phyloP scores from a whole-genome alignment of 2,113 vertebrate species.

The Mormyrus iriodes region DNA sequence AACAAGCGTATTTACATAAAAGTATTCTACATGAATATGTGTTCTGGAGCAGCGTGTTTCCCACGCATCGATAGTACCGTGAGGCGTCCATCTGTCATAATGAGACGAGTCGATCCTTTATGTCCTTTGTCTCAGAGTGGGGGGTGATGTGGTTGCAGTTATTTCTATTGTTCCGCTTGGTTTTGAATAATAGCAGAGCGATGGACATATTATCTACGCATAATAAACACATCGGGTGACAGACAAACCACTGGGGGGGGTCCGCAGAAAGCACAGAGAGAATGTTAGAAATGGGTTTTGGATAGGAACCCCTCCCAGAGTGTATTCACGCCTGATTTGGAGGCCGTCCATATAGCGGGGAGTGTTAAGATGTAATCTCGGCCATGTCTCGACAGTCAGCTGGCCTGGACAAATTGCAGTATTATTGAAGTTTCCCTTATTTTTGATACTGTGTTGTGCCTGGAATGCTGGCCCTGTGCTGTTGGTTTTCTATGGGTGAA shows the following conservation, averaged over 20 bases:
- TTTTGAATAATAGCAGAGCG: neutral
- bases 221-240: neutral
- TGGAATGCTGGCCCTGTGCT: neutral
- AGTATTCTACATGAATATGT: neutral
- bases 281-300: neutral
- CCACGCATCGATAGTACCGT: neutral
- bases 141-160: neutral
- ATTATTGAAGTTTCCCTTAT: neutral
- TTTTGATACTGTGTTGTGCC: neutral
- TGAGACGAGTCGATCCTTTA: neutral
- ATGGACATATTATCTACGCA: conserved; percentile 8
- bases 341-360: neutral
- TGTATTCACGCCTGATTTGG: neutral
- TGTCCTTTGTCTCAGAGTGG: neutral
- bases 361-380: neutral
- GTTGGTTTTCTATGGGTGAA: neutral
- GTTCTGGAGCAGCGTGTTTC: neutral
- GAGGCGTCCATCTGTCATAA: neutral
- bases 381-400: neutral
- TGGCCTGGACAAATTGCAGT: neutral
- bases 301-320: neutral
- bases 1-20: neutral
- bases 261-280: neutral
- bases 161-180: neutral
- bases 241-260: neutral